Percentiles rank a stretch among this genome's conserved stretches.
Evolutionary conservation across 2,113 vertebrate species (phyloP).

Genomic region (Macaca nemestrina): DNA sequence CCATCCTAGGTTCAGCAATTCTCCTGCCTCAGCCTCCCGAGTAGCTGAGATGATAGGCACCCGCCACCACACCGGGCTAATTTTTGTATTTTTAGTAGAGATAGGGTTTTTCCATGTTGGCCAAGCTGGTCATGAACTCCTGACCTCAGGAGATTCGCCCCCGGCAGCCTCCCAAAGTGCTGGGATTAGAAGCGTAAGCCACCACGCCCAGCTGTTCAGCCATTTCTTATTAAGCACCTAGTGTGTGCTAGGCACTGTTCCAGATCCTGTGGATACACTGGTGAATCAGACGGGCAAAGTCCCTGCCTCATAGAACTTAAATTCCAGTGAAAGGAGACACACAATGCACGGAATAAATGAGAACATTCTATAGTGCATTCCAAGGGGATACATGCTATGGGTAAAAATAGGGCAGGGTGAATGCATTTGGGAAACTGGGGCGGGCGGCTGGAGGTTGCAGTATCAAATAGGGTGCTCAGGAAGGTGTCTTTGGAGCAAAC

Average conservation of each 20-base stretch:
- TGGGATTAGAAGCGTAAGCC: too few relatives aligned
- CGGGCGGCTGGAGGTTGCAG: neutral
- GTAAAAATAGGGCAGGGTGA: neutral
- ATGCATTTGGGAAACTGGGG: neutral
- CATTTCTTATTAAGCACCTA: neutral
- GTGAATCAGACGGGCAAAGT: neutral
- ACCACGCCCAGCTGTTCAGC: too few relatives aligned
- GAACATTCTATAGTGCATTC: too few relatives aligned
- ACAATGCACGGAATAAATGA: neutral
- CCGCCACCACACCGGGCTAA: too few relatives aligned
- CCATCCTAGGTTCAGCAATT: too few relatives aligned
- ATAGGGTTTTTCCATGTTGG: too few relatives aligned
- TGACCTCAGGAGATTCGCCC: too few relatives aligned
- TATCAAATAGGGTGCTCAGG: neutral
- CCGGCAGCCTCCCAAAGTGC: too few relatives aligned
- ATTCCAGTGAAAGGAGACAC: neutral
- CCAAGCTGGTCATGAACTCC: too few relatives aligned
- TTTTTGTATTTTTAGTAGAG: too few relatives aligned
- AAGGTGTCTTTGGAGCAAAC: neutral
- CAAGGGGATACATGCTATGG: fast-evolving
- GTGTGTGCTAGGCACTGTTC: neutral
- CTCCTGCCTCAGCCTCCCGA: too few relatives aligned
- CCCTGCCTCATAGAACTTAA: neutral
- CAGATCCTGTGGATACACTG: neutral
- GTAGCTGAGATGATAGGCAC: too few relatives aligned